Base-by-base conservation (phyloP, 2,888 invertebrate species). In the Ormyrus nitidulus region DNA sequence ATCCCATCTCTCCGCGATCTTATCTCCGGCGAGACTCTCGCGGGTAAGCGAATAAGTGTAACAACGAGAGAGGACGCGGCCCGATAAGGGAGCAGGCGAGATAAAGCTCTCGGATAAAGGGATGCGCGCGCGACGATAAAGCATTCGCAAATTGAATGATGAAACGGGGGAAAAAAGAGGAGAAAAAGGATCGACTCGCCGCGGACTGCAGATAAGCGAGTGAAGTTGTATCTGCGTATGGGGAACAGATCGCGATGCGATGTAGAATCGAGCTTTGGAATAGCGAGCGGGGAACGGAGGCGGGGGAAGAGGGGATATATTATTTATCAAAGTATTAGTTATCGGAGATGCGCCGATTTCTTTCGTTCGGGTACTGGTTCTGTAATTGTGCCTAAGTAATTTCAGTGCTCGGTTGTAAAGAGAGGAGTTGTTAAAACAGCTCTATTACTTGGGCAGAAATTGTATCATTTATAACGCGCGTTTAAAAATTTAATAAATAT, bases 61-160 rank as follows among this genome's bases (percentile, higher is more conserved):
- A 72, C 62, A 51, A 61, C 58, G 44, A 8, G 34, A 9, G 48
- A 9, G 44, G 6, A 19, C 19, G 19, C 19, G 49, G 6, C 9
- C 44, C 53, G 71, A 62, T 72, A 62, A 53, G 72, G 62, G 62
- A 72, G 62, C 44, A 19, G 49, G 66, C 11, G 72, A 65, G 56
- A 65, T 65, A 75, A 66, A 66, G 56, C 34, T 34, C 34, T 2
- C 34, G 34, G 34, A 34, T 34, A 34, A 34, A 34, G 34, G 34
- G 34, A 34, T 34, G 34, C 34, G 34, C 34, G 58, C 49, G 13
- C 13, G 66, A 56, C 66, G 76, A 66, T 68, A 76, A 59, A 66
- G 65, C 56, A 66, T 49, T 59, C 13, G 75, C 73, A 64, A 73
- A 64, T 73, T 64, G 73, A 73, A 64, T 64, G 73, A 73, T 73